These are phyloP conservation scores for Neoseiulus cucumeris DNA, from an alignment of 1,140 invertebrate genomes.

Conservation along the genomic window DNA sequence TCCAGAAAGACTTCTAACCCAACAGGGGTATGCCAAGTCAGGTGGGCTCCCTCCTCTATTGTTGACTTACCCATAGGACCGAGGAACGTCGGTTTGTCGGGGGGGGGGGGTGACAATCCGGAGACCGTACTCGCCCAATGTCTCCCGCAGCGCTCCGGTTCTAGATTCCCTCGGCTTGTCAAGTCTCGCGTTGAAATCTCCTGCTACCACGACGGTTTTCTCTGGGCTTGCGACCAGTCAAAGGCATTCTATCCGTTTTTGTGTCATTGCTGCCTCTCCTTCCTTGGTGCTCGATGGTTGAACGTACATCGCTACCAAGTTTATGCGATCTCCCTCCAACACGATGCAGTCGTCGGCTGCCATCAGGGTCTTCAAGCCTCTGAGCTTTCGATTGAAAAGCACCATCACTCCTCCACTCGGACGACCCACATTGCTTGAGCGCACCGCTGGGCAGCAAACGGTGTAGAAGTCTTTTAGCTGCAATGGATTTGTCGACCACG, in stretches of 20 bases:
- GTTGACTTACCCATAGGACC: not conserved
- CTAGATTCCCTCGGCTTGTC: not conserved
- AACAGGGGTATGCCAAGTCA: not conserved
- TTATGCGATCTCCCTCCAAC: not conserved
- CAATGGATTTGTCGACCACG: too few relatives aligned
- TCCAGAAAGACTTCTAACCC: not conserved
- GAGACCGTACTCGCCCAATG: not conserved
- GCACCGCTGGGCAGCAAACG: too few relatives aligned
- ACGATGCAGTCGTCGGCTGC: not conserved
- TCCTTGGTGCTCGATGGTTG: not conserved
- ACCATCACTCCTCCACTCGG: too few relatives aligned
- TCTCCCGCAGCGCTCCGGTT: not conserved
- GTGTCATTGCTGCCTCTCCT: not conserved
- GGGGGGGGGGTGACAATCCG: not conserved
- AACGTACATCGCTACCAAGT: not conserved
- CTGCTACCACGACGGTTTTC: too few relatives aligned
- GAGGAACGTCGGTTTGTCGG: not conserved
- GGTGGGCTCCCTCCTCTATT: not conserved
- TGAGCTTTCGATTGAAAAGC: not conserved
- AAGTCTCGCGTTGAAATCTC: not conserved
- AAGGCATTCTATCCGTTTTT: not conserved
- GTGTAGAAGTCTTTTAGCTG: too few relatives aligned
- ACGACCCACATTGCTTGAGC: too few relatives aligned
- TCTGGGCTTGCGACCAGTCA: not conserved
- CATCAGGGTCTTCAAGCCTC: too few relatives aligned